Percentiles rank a stretch among this genome's conserved stretches.
phyloP scores from a whole-genome alignment of 2,888 invertebrate genomes.

The Papilio demoleus region DNA sequence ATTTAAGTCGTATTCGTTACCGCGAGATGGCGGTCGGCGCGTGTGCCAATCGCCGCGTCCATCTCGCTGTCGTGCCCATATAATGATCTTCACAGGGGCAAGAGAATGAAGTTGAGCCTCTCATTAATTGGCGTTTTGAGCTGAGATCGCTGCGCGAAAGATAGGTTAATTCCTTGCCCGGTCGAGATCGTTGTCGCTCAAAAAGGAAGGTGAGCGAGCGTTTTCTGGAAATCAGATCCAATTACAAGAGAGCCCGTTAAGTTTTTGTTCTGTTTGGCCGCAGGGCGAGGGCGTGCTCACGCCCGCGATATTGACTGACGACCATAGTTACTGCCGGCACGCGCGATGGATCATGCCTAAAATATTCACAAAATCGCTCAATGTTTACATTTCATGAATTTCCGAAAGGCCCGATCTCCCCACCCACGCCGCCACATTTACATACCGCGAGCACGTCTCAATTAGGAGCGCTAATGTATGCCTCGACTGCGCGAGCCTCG shows the following conservation, averaged over 20 bases:
- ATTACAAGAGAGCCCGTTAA: slow-evolving; percentile 81
- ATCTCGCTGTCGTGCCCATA: slow-evolving; percentile 83
- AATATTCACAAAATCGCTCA: slow-evolving; percentile 55
- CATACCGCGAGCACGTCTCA: slow-evolving; percentile 82
- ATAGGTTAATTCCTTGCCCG: slow-evolving; percentile 83
- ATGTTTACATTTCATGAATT: slow-evolving; percentile 66
- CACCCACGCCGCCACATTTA: slow-evolving; percentile 82
- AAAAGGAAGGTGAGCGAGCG: slow-evolving; percentile 81
- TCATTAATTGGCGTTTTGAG: slow-evolving; percentile 84
- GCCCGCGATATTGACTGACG: slow-evolving; percentile 73
- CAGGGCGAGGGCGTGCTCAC: slow-evolving; percentile 64
- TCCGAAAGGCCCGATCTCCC: slow-evolving; percentile 64
- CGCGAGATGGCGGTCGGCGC: slow-evolving; percentile 79
- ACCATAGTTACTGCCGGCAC: slow-evolving; percentile 58
- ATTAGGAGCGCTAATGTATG: slow-evolving; percentile 84
- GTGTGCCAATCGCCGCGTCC: slow-evolving; percentile 81
- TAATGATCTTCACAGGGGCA: slow-evolving; percentile 83
- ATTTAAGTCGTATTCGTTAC: slow-evolving; percentile 79
- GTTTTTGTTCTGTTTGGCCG: slow-evolving; percentile 81
- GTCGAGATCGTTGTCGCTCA: slow-evolving; percentile 80
- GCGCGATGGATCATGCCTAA: slow-evolving; percentile 55
- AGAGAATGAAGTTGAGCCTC: slow-evolving; percentile 84
- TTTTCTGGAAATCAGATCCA: slow-evolving; percentile 84
- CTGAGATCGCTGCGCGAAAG: slow-evolving; percentile 81
- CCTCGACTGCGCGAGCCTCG: slow-evolving; percentile 75